These are phyloP conservation scores for Cryptoprocta ferox DNA, from an alignment of 2,797 vertebrate species.

Conservation along the genomic window DNA sequence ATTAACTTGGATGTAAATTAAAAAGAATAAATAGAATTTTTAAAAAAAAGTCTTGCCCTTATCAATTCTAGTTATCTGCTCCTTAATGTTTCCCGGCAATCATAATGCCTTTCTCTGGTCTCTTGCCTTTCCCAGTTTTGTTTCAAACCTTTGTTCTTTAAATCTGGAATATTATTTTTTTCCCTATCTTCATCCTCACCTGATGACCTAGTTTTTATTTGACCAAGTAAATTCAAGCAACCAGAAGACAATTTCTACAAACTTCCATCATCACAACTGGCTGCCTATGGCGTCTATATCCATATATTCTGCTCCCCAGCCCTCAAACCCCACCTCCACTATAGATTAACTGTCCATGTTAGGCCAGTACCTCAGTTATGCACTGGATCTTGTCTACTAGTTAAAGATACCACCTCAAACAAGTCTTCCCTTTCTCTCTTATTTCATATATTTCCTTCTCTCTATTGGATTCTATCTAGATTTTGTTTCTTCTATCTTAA, in stretches of 20 bases:
- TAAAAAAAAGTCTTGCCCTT: too few relatives aligned
- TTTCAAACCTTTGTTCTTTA: not conserved
- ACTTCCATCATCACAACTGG: not conserved
- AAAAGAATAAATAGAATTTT: too few relatives aligned
- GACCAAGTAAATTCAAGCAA: not conserved
- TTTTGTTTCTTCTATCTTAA: not conserved
- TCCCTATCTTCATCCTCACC: not conserved
- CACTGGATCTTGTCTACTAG: not conserved
- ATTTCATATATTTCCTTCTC: not conserved
- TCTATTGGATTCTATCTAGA: not conserved
- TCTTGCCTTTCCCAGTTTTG: not conserved
- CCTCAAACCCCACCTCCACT: too few relatives aligned
- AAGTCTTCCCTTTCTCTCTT: not conserved
- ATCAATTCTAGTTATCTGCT: not conserved
- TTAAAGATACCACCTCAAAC: fast-evolving
- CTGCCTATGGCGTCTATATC: not conserved
- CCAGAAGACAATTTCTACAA: not conserved
- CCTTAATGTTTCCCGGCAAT: not conserved
- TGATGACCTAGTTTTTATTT: not conserved
- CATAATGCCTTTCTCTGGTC: not conserved
- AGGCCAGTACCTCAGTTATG: not conserved
- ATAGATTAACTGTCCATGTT: not conserved
- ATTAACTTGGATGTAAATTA: too few relatives aligned
- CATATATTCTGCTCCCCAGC: not conserved
- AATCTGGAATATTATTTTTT: not conserved